Evolutionary conservation across 2,113 vertebrate genomes (phyloP), one percentile per base, ranked within the genome.

Genomic region (Chascanopsetta lugubris): DNA sequence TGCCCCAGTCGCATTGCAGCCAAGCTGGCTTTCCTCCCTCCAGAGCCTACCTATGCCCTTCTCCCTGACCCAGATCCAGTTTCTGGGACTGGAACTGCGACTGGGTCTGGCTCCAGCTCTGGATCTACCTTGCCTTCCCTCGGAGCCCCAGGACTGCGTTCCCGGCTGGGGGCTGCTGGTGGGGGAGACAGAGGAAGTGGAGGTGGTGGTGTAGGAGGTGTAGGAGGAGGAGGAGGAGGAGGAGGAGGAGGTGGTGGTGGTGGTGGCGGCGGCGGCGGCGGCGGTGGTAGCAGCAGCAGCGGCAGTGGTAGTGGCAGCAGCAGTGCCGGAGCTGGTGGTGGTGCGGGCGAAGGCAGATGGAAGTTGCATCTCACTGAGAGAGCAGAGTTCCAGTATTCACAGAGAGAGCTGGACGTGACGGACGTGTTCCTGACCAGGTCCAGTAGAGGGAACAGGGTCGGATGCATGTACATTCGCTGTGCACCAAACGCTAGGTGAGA

Each of bases 401-500:
- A 98, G 82, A 90, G 96, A 21, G 97, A 98, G 70, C 92, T 99
- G 80, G 97, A 99, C 72, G 93, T 93, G 81, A 93, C 96, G 0
- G 97, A 98, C 79, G 96, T 98, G 61, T 99, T 99, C 21, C 77
- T 97, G 86, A 97, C 96, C 77, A 94, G 96, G 78, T 98, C 95
- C 56, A 94, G 90, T 72, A 93, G 97, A 8, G 96, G 96, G 20
- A 99, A 96, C 89, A 88, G 94, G 5, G 84, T 99, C 6, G 93
- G 95, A 64, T 99, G 97, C 87, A 99, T 99, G 97, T 98, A 97
- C 8, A 96, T 99, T 77, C 95, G 97, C 72, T 99, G 97, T 15
- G 95, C 93, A 48, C 97, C 97, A 0, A 92, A 93, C 0, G 97
- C 97, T 75, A 98, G 96, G 96, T 98, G 72, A 86, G 80, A 62